phyloP scores from a whole-genome alignment of 2,797 vertebrate genomes.

The Megalops cyprinoides region DNA sequence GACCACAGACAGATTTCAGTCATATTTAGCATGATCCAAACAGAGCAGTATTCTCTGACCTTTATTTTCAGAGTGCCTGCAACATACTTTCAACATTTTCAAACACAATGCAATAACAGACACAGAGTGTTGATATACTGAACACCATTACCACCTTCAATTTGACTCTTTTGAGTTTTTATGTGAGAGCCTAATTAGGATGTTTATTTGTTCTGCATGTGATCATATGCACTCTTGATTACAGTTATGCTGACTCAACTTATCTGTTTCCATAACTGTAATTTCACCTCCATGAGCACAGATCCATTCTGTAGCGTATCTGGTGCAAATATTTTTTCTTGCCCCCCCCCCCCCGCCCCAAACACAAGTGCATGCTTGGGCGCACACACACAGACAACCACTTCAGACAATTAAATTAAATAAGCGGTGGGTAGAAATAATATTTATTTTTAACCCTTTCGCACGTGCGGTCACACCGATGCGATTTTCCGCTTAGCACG shows the following conservation, averaged over 20 bases:
- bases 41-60: background rate
- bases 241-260: background rate
- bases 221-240: background rate
- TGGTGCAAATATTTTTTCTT: too few relatives aligned
- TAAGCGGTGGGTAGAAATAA: too few relatives aligned
- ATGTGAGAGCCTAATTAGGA: background rate
- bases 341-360: too few relatives aligned
- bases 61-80: background rate
- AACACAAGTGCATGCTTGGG: too few relatives aligned
- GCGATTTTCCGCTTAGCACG: too few relatives aligned
- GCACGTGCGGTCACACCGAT: too few relatives aligned
- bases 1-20: too few relatives aligned
- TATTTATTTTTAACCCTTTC: too few relatives aligned
- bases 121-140: background rate
- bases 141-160: background rate
- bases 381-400: too few relatives aligned
- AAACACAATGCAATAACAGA: background rate
- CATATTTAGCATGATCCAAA: too few relatives aligned
- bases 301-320: background rate
- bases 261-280: background rate
- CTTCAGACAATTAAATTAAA: too few relatives aligned
- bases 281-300: background rate
- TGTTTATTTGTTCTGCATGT: background rate
- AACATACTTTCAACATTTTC: background rate
- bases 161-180: background rate